Percentiles rank a stretch among this genome's conserved stretches.
Conservation (phyloP, 2,888 invertebrate genomes). For the Tenodera sinensis region DNA sequence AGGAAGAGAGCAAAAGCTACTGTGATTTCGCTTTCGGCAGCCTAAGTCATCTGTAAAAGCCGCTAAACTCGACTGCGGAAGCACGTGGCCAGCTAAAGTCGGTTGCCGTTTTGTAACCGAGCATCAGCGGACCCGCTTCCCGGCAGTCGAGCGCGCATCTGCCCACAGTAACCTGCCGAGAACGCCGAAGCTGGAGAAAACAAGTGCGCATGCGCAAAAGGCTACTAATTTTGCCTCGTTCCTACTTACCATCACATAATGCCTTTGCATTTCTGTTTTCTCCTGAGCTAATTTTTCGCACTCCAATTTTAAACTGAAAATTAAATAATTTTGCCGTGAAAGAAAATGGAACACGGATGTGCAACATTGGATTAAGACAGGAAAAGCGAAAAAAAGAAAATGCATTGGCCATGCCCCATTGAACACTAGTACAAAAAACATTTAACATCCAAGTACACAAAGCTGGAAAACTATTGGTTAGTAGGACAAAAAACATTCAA, state of each 20-base stretch:
- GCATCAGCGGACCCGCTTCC: background rate
- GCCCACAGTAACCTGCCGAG: background rate
- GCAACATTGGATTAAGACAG: constrained; percentile 34
- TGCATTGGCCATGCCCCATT: background rate
- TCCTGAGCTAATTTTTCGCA: constrained; percentile 81
- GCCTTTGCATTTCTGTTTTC: constrained; percentile 84
- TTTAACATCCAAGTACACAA: background rate
- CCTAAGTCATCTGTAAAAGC: too few species aligned
- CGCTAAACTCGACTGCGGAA: background rate
- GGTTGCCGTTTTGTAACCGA: background rate
- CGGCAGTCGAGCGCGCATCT: background rate
- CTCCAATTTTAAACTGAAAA: constrained; percentile 73
- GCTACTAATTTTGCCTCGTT: background rate
- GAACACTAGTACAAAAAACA: background rate
- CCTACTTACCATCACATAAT: constrained; percentile 83
- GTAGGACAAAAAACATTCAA: background rate
- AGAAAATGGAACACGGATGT: constrained; percentile 42
- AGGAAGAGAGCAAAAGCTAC: background rate
- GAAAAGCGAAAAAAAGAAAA: constrained; percentile 31
- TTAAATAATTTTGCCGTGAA: constrained; percentile 18
- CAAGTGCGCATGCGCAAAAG: background rate
- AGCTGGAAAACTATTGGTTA: background rate
- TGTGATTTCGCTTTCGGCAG: background rate
- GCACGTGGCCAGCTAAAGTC: too few species aligned
- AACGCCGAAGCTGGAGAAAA: background rate